Evolutionary conservation across 2,888 invertebrate species (phyloP).

Genomic region (Pseudolycoriella hygida): DNA sequence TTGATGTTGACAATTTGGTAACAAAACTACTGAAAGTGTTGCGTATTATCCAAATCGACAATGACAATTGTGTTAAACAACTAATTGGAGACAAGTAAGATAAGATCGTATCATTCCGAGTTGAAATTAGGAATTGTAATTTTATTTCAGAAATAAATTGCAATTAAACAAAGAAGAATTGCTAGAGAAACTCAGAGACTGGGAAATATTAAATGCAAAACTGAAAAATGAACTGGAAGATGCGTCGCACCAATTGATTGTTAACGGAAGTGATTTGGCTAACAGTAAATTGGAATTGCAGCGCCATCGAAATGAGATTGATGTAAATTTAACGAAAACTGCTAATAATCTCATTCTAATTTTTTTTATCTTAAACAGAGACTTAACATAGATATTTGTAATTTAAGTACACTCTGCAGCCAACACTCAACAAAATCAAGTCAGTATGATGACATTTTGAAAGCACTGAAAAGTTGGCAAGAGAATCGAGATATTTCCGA

Average conservation of each 20-base stretch:
- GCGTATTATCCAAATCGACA: slow-evolving; percentile 54
- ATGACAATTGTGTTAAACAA: slow-evolving; percentile 45
- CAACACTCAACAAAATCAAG: slow-evolving; percentile 15
- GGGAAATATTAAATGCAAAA: slow-evolving; percentile 35
- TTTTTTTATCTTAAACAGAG: slow-evolving; percentile 22
- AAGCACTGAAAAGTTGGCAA: slow-evolving; percentile 27
- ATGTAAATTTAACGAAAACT: slow-evolving; percentile 28
- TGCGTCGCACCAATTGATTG: slow-evolving; percentile 32
- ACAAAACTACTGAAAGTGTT: slow-evolving; percentile 54
- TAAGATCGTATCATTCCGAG: neutral
- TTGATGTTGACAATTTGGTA: slow-evolving; percentile 55
- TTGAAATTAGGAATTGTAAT: neutral
- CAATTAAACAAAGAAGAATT: slow-evolving; percentile 29
- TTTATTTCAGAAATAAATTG: slow-evolving; percentile 22
- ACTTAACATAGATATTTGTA: slow-evolving; percentile 38
- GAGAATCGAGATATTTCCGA: slow-evolving; percentile 19
- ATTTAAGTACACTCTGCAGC: slow-evolving; percentile 35
- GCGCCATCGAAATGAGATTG: slow-evolving; percentile 36
- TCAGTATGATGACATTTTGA: slow-evolving; percentile 24
- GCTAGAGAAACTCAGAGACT: slow-evolving; percentile 33
- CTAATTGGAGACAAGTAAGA: slow-evolving; percentile 42
- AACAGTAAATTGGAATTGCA: slow-evolving; percentile 34
- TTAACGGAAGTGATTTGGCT: slow-evolving; percentile 34
- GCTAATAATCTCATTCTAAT: neutral
- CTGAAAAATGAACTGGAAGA: slow-evolving; percentile 37